Evolutionary conservation across 2,888 invertebrate species (phyloP).

Genomic region (Sinelater perroti): DNA sequence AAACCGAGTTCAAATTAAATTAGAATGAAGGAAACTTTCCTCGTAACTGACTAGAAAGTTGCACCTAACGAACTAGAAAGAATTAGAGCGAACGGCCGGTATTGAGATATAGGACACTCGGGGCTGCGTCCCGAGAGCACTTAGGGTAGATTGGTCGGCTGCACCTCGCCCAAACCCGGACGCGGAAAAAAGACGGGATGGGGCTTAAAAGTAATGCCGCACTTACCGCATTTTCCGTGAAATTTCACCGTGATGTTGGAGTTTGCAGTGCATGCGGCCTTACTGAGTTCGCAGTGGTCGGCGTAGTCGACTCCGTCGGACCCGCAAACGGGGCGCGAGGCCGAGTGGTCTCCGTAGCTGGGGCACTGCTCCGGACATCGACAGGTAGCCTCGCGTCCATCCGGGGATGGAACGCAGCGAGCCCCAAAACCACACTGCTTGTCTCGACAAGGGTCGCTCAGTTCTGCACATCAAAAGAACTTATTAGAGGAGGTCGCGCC

Average conservation of each 20-base stretch:
- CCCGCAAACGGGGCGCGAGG: constrained; percentile 83
- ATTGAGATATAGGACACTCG: constrained; percentile 21
- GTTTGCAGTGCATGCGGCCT: constrained; percentile 78
- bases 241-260: constrained; percentile 83
- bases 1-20: constrained; percentile 33
- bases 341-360: constrained; percentile 83
- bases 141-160: constrained; percentile 3
- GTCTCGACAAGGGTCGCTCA: constrained; percentile 76
- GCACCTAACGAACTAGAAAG: constrained; percentile 32
- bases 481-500: constrained; percentile 13
- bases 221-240: constrained; percentile 87
- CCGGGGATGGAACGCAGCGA: constrained; percentile 70
- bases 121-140: constrained; percentile 9
- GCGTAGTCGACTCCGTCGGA: constrained; percentile 85
- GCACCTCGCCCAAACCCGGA: constrained; percentile 3
- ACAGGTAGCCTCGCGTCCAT: constrained; percentile 78
- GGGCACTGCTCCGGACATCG: constrained; percentile 83
- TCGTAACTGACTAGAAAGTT: constrained; percentile 27
- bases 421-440: constrained; percentile 76
- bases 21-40: constrained; percentile 25
- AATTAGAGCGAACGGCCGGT: constrained; percentile 21
- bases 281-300: constrained; percentile 85
- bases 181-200: constrained; percentile 1
- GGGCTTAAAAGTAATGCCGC: too few relatives aligned
- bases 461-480: constrained; percentile 60